Percentiles rank a stretch among this genome's conserved stretches.
Conservation (phyloP, 1,140 invertebrate species). For the Telenomus remus region DNA sequence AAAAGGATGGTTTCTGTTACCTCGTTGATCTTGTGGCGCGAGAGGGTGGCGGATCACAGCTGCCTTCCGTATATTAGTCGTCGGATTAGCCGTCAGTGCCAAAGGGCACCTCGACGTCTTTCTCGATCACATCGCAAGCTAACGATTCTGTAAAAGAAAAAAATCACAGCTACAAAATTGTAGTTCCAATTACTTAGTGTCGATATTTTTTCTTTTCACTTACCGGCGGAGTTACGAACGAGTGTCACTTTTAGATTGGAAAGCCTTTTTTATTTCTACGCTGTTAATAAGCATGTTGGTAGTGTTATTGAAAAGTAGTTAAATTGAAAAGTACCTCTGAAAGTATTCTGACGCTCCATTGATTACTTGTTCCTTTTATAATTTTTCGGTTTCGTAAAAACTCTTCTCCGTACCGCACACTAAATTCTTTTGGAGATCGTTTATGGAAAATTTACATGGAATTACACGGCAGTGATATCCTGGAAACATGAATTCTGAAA, state of each 20-base stretch:
- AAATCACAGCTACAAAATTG: slow-evolving; percentile 51
- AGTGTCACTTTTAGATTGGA: slow-evolving; percentile 42
- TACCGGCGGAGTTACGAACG: no score
- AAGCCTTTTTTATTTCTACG: slow-evolving; percentile 26
- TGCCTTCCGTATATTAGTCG: slow-evolving; percentile 65
- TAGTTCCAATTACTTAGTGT: slow-evolving; percentile 51
- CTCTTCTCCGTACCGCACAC: background rate
- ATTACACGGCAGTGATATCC: slow-evolving; percentile 14
- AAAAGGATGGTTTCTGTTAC: slow-evolving; percentile 62
- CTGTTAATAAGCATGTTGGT: background rate
- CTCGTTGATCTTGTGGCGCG: slow-evolving; percentile 48
- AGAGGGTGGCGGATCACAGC: slow-evolving; percentile 57
- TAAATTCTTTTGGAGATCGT: background rate
- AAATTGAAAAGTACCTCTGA: no score
- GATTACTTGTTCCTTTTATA: no score
- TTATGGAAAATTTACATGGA: background rate
- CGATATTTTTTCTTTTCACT: background rate
- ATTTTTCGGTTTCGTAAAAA: background rate
- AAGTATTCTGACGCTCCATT: no score
- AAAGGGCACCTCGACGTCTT: slow-evolving; percentile 56
- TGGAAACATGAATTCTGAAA: slow-evolving; percentile 2
- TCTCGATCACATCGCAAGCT: slow-evolving; percentile 52
- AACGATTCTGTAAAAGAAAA: slow-evolving; percentile 36
- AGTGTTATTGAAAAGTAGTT: no score
- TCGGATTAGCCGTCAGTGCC: slow-evolving; percentile 65